These are phyloP conservation scores for Drosophila phalerata DNA, from an alignment of 2,888 invertebrate species.

Conservation along the genomic window DNA sequence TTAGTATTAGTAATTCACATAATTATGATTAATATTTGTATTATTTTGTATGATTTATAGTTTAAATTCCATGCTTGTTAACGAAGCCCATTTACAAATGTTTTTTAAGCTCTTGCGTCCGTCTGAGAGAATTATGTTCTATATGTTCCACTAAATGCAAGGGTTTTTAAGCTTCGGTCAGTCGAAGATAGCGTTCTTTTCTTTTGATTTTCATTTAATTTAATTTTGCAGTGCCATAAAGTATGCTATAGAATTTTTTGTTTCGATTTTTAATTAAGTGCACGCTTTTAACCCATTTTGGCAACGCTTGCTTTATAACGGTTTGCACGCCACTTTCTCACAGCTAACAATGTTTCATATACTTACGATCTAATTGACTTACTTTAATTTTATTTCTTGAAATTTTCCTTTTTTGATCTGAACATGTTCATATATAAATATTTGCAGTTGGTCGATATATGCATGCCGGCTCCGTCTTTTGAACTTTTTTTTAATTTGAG, in stretches of 20 bases:
- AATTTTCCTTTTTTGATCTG: conserved; percentile 34
- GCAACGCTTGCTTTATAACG: conserved; percentile 29
- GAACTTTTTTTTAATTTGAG: conserved; percentile 77
- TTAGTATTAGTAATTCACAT: conserved; percentile 4
- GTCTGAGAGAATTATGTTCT: conserved; percentile 1
- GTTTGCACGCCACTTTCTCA: conserved; percentile 31
- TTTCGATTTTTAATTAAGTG: conserved; percentile 15
- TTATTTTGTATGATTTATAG: conserved; percentile 13
- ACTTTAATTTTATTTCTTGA: conserved; percentile 15
- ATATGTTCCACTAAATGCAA: not conserved
- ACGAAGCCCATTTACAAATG: conserved; percentile 27
- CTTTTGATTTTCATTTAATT: conserved; percentile 18
- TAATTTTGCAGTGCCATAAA: conserved; percentile 62
- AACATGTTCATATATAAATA: conserved; percentile 79
- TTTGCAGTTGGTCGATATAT: conserved; percentile 86
- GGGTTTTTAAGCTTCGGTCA: conserved; percentile 22
- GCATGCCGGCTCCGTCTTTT: conserved; percentile 87
- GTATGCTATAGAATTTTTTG: conserved; percentile 48
- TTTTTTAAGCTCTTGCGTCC: conserved; percentile 6
- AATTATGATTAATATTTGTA: conserved; percentile 21
- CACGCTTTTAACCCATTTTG: conserved; percentile 60
- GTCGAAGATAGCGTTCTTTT: conserved; percentile 12
- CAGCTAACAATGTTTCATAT: conserved; percentile 27
- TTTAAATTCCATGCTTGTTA: conserved; percentile 26
- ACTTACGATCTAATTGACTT: conserved; percentile 36